These are phyloP conservation scores for Prenolepis imparis DNA, from an alignment of 2,888 invertebrate species.

Conservation along the genomic window DNA sequence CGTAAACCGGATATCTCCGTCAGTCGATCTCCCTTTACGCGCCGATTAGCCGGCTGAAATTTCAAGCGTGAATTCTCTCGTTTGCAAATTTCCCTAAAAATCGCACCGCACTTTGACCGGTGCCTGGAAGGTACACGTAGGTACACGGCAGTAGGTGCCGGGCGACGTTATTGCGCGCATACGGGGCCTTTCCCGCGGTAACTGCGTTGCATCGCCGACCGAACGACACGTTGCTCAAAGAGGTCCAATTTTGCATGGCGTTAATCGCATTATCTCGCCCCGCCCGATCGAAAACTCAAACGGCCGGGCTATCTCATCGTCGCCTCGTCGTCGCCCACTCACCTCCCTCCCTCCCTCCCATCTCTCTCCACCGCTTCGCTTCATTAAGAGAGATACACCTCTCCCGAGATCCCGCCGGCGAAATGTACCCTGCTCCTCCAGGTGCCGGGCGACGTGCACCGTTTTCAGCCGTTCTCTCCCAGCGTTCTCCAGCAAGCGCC, in stretches of 20 bases:
- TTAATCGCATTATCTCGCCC: slow-evolving; percentile 78
- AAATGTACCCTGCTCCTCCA: not conserved
- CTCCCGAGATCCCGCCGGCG: slow-evolving; percentile 10
- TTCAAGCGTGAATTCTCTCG: slow-evolving; percentile 69
- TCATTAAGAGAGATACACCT: slow-evolving; percentile 54
- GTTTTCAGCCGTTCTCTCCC: not conserved
- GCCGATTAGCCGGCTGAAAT: slow-evolving; percentile 50
- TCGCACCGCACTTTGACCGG: slow-evolving; percentile 68
- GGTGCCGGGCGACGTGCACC: not conserved
- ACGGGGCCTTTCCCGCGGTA: slow-evolving; percentile 74
- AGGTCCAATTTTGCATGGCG: slow-evolving; percentile 81
- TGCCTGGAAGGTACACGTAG: slow-evolving; percentile 50
- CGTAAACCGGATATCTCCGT: slow-evolving; percentile 57
- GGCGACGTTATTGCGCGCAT: slow-evolving; percentile 74
- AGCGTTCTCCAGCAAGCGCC: slow-evolving; percentile 29
- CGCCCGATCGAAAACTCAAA: slow-evolving; percentile 76
- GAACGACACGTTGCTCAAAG: slow-evolving; percentile 81
- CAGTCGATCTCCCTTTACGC: slow-evolving; percentile 43
- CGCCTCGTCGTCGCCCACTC: slow-evolving; percentile 34
- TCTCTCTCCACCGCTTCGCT: slow-evolving; percentile 51
- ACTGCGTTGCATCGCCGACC: slow-evolving; percentile 76
- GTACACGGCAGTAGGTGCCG: slow-evolving; percentile 54
- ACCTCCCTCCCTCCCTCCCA: not conserved
- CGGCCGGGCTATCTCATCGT: slow-evolving; percentile 59
- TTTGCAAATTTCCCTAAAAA: slow-evolving; percentile 72